These are phyloP conservation scores for Caracal caracal DNA, from an alignment of 2,113 vertebrate genomes.

Conservation along the genomic window DNA sequence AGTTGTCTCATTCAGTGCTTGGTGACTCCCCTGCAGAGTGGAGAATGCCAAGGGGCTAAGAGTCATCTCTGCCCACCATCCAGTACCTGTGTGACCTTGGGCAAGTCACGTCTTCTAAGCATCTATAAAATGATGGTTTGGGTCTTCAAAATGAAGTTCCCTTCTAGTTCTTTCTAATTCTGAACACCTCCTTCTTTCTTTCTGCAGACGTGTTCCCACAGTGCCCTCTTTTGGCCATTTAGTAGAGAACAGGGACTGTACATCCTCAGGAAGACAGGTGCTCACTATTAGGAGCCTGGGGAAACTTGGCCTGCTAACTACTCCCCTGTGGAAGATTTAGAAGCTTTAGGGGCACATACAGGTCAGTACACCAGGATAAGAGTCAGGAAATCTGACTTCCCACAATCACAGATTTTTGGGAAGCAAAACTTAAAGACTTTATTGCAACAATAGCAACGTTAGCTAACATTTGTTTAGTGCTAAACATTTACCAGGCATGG, in stretches of 20 bases:
- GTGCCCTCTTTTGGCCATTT: conserved; percentile 64
- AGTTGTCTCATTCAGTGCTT: background rate
- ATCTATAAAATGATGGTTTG: conserved; percentile 55
- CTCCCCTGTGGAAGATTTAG: background rate
- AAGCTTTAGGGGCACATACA: background rate
- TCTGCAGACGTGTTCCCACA: conserved; percentile 15
- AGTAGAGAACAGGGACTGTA: background rate
- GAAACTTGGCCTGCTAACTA: background rate
- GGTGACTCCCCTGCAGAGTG: background rate
- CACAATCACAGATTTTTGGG: background rate
- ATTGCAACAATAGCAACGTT: background rate
- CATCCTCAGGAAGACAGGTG: fast-evolving
- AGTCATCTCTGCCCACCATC: background rate
- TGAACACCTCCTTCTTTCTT: background rate
- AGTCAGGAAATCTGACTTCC: background rate
- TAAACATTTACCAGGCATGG: background rate
- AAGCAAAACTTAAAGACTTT: background rate
- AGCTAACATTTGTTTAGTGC: background rate
- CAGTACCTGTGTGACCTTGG: conserved; percentile 47
- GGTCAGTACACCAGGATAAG: background rate
- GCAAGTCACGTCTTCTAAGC: conserved; percentile 29
- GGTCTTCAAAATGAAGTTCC: conserved; percentile 15
- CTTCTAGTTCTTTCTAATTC: background rate
- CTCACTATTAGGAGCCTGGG: fast-evolving
- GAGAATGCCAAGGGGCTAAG: background rate